These are phyloP conservation scores for Macaria liturata DNA, from an alignment of 2,888 invertebrate genomes.

Conservation along the genomic window DNA sequence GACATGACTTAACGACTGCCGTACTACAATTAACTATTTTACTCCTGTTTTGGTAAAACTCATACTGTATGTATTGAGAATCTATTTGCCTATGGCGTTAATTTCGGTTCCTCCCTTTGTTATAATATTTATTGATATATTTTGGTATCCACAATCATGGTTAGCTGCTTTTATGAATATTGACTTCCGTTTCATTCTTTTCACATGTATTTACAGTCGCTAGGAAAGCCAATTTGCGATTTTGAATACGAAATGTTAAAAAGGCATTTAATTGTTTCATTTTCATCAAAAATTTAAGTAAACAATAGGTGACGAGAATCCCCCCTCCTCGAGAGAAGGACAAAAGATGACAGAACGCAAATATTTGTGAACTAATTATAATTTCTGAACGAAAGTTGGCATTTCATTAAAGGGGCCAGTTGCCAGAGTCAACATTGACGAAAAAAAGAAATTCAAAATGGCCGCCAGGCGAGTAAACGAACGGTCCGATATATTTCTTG, in stretches of 20 bases:
- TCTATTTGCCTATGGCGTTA: conserved; percentile 10
- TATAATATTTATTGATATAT: conserved; percentile 3
- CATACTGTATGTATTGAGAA: too few relatives aligned
- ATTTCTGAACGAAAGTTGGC: conserved; percentile 55
- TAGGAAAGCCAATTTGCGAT: too few relatives aligned
- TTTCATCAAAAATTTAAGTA: conserved; percentile 21
- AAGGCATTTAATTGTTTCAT: not conserved
- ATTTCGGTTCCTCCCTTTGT: conserved; percentile 9
- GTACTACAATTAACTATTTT: too few relatives aligned
- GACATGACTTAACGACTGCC: too few relatives aligned
- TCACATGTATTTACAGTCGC: too few relatives aligned
- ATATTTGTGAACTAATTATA: conserved; percentile 58
- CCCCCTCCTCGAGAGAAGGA: conserved; percentile 15
- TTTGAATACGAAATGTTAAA: too few relatives aligned
- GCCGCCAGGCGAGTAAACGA: conserved; percentile 21
- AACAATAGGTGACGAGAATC: conserved; percentile 35
- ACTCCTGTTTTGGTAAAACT: too few relatives aligned
- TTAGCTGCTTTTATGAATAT: too few relatives aligned
- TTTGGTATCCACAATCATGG: too few relatives aligned
- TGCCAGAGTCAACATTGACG: conserved; percentile 44
- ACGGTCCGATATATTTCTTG: conserved; percentile 14
- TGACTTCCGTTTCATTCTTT: too few relatives aligned
- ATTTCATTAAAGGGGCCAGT: conserved; percentile 52
- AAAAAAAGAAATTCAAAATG: conserved; percentile 34
- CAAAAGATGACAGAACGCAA: conserved; percentile 37